These are phyloP conservation scores for Calliopum simillimum DNA, from an alignment of 2,888 invertebrate species.

Conservation along the genomic window DNA sequence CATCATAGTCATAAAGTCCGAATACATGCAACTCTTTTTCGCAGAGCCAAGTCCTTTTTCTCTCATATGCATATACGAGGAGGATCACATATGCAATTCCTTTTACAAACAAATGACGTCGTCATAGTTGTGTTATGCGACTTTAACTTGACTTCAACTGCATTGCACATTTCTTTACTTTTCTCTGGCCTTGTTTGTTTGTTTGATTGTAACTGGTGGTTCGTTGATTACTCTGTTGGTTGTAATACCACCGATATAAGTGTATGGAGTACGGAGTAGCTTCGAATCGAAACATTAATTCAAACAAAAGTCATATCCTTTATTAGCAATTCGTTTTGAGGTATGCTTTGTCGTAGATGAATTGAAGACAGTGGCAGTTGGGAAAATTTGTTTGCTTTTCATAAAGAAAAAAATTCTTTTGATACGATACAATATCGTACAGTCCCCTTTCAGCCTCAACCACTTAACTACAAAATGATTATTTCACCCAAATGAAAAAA, in stretches of 20 bases:
- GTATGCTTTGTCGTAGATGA: background rate
- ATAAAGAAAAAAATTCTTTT: too few relatives aligned
- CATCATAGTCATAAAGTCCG: conserved; percentile 2
- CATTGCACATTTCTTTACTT: conserved; percentile 8
- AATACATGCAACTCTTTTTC: background rate
- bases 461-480: too few relatives aligned
- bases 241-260: background rate
- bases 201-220: too few relatives aligned
- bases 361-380: background rate
- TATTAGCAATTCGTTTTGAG: conserved; percentile 33
- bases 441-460: too few relatives aligned
- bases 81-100: conserved; percentile 16
- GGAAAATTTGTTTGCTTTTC: background rate
- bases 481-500: too few relatives aligned
- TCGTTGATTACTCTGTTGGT: conserved; percentile 2
- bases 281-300: conserved; percentile 35
- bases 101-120: conserved; percentile 35
- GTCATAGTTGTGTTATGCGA: conserved; percentile 5
- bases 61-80: background rate
- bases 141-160: conserved; percentile 18
- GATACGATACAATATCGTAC: too few relatives aligned
- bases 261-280: background rate
- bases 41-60: background rate
- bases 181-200: too few relatives aligned
- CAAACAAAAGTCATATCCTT: conserved; percentile 38